Evolutionary conservation across 2,888 invertebrate species (phyloP), one percentile per base, ranked within the genome.

Genomic region (Smittia sp.): DNA sequence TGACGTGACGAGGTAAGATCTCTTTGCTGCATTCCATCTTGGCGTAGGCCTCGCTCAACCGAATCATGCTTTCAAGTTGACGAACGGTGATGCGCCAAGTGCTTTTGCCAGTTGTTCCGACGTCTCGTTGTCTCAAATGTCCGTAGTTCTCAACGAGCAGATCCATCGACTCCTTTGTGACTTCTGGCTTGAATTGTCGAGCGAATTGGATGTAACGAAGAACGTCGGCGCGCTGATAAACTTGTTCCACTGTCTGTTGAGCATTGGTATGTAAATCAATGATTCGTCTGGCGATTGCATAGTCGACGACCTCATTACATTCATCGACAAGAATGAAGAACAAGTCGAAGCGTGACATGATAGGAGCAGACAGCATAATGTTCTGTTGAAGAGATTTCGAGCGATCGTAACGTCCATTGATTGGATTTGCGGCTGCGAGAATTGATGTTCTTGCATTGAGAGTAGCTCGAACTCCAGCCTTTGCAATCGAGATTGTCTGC

Each of bases 251-350:
- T 0, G 87, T 86, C 76, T 92, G 90, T 1, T n/a, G 9, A 74
- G 91, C 89, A 78, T 93, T 91, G 74, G 93, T 90, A 79, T 99
- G 98, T 52, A 99, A 83, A 79, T 98, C 96, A 0, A 99, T 90
- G 74, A 99, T 98, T 80, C 96, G 93, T 76, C 94, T 87, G 0
- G 98, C 99, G 75, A 99, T 98, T 0, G 98, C 97, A 80, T 96
- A 98, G 83, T 99, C 99, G 0, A 94, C 90, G 77, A 96, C 90
- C 83, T 95, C 94, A 80, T 94, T 94, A 79, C 95, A 94, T 80
- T 99, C 98, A 80, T 99, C 99, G 1, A 98, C 93, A 1, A 99
- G 85, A 76, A 99, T 95, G 83, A 99, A 99, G 85, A 99, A 99
- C 15, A 99, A 84, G 83, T 99, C 99, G 82, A 99, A 99, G 77